phyloP scores from a whole-genome alignment of 2,888 invertebrate species.

The Coelopa pilipes region DNA sequence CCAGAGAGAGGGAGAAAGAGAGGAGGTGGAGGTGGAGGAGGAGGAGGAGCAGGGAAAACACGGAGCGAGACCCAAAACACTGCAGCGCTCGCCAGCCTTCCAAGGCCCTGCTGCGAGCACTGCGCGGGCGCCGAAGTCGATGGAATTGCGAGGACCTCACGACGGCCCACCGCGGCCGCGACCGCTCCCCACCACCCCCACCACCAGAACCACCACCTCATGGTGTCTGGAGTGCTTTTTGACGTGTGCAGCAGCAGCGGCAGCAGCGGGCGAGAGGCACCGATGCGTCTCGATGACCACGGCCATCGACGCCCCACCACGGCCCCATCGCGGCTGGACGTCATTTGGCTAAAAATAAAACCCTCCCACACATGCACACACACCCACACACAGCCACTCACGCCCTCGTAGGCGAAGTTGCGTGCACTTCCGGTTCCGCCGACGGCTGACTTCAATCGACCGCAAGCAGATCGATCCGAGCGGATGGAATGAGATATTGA shows the following conservation, averaged over 20 bases:
- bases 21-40: not conserved
- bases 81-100: not conserved
- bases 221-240: slow-evolving; percentile 25
- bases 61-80: not conserved
- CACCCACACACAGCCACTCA: too few relatives aligned
- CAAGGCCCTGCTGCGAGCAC: not conserved
- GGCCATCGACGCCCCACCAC: too few relatives aligned
- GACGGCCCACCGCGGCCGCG: not conserved
- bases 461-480: slow-evolving; percentile 6
- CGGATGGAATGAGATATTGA: not conserved
- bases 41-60: too few relatives aligned
- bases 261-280: not conserved
- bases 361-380: too few relatives aligned
- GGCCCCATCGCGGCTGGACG: not conserved
- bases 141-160: slow-evolving; percentile 9
- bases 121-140: not conserved
- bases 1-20: slow-evolving; percentile 13
- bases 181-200: too few relatives aligned
- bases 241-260: slow-evolving; percentile 15
- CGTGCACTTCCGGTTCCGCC: slow-evolving; percentile 6
- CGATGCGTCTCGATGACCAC: slow-evolving; percentile 6
- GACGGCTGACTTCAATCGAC: not conserved
- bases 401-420: not conserved
- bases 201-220: not conserved
- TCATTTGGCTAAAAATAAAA: slow-evolving; percentile 7